Evolutionary conservation across 2,797 vertebrate genomes (phyloP).

Genomic region (Eutrigla gurnardus): DNA sequence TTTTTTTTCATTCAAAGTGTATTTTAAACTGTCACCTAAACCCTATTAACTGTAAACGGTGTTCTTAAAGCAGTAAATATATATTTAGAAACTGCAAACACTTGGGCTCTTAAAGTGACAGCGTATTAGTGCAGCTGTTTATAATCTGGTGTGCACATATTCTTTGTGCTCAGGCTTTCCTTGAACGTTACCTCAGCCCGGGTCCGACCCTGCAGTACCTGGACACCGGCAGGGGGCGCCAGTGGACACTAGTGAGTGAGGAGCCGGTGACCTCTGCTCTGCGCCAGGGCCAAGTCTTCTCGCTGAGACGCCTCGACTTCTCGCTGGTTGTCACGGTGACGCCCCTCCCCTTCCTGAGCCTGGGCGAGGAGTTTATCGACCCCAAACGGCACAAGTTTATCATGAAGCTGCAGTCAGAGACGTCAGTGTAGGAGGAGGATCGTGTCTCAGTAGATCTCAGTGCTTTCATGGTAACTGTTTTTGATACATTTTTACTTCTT

Average conservation of each 20-base stretch:
- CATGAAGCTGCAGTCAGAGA: constrained; percentile 95
- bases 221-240: constrained; percentile 88
- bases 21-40: not conserved
- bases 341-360: constrained; percentile 88
- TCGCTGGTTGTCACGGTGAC: constrained; percentile 90
- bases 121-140: not conserved
- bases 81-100: not conserved
- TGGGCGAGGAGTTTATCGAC: constrained; percentile 92
- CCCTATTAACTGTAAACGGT: not conserved
- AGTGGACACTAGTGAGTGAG: constrained; percentile 93
- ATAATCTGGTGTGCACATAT: rapidly evolving
- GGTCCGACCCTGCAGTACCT: constrained; percentile 94
- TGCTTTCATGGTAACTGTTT: constrained; percentile 13
- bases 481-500: constrained; percentile 9
- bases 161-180: constrained; percentile 83
- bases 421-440: constrained; percentile 83
- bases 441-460: not conserved
- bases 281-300: constrained; percentile 88
- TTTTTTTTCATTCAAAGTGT: not conserved
- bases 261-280: constrained; percentile 90
- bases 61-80: not conserved
- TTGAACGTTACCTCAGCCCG: constrained; percentile 88
- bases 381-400: constrained; percentile 95
- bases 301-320: constrained; percentile 90
- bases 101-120: not conserved